A percentile compares a stretch with the other conserved stretches of the same genome.
Conservation (phyloP, 2,888 invertebrate species). For the Xanthorhoe designata region DNA sequence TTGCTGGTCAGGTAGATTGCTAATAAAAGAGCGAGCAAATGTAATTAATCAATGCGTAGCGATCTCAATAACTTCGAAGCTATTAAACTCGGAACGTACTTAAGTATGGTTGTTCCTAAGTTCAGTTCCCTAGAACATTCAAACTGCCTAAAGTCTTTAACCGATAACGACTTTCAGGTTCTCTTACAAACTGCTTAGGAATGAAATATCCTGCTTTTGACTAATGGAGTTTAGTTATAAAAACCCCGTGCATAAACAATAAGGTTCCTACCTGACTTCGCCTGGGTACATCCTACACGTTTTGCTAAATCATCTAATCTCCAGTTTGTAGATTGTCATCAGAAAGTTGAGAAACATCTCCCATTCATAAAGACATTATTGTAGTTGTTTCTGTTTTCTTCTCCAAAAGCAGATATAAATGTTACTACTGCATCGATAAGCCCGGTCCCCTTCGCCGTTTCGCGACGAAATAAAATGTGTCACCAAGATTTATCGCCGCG, state of each 20-base stretch:
- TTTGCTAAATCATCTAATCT: background rate
- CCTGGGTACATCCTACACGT: background rate
- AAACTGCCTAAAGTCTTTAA: constrained; percentile 35
- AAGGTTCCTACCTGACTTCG: background rate
- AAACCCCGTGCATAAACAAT: background rate
- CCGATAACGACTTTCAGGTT: constrained; percentile 38
- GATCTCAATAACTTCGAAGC: background rate
- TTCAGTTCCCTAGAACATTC: constrained; percentile 24
- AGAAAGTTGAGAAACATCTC: background rate
- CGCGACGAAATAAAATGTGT: constrained; percentile 33
- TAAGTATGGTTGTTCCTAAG: constrained; percentile 20
- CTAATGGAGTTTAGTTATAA: constrained; percentile 29
- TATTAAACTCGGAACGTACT: constrained; percentile 19
- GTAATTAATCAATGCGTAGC: background rate
- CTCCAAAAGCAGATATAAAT: background rate
- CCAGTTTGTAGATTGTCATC: background rate
- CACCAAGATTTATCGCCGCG: constrained; percentile 29
- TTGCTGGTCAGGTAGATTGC: too few relatives aligned
- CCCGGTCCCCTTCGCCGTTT: constrained; percentile 16
- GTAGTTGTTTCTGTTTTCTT: constrained; percentile 22
- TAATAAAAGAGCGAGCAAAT: background rate
- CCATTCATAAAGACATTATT: background rate
- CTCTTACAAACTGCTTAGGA: constrained; percentile 34
- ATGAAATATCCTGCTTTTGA: constrained; percentile 42
- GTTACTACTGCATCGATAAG: constrained; percentile 19